These are phyloP conservation scores for Rhineura floridana DNA, from an alignment of 2,113 vertebrate genomes.

Conservation along the genomic window DNA sequence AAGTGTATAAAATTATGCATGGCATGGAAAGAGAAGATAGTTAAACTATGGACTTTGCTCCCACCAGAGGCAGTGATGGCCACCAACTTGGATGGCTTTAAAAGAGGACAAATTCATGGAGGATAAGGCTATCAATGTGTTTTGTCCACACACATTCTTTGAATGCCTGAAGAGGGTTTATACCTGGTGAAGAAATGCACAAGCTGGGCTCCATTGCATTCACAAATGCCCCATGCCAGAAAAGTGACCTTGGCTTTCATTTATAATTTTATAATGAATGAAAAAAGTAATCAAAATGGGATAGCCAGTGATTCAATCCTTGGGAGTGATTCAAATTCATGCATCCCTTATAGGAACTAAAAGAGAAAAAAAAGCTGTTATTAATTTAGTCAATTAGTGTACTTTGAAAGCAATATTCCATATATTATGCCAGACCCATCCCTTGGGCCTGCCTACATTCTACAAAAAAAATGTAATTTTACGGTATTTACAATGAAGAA, in stretches of 20 bases:
- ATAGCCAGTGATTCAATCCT: constrained; percentile 69
- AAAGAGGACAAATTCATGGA: no score
- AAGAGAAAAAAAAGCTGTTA: constrained; percentile 63
- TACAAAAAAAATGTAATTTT: constrained; percentile 68
- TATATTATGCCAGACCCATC: constrained; percentile 70
- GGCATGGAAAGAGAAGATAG: no score
- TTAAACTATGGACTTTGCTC: no score
- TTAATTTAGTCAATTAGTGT: constrained; percentile 85
- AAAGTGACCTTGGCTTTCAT: constrained; percentile 71
- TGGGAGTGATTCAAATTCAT: constrained; percentile 74
- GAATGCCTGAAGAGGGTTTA: no score
- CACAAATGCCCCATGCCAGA: constrained; percentile 24
- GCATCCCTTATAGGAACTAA: constrained; percentile 72
- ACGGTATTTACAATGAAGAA: constrained; percentile 71
- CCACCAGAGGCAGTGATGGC: no score
- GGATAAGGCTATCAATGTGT: no score
- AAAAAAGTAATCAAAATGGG: constrained; percentile 72
- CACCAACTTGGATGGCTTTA: no score
- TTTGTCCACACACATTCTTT: no score
- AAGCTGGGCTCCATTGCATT: background rate
- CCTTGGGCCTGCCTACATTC: constrained; percentile 62
- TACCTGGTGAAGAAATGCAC: background rate
- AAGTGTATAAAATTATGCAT: no score
- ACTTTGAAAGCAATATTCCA: constrained; percentile 79
- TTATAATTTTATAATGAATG: constrained; percentile 68